A percentile compares a stretch with the other conserved stretches of the same genome.
phyloP scores from a whole-genome alignment of 2,888 invertebrate genomes.

The Baronia brevicornis region DNA sequence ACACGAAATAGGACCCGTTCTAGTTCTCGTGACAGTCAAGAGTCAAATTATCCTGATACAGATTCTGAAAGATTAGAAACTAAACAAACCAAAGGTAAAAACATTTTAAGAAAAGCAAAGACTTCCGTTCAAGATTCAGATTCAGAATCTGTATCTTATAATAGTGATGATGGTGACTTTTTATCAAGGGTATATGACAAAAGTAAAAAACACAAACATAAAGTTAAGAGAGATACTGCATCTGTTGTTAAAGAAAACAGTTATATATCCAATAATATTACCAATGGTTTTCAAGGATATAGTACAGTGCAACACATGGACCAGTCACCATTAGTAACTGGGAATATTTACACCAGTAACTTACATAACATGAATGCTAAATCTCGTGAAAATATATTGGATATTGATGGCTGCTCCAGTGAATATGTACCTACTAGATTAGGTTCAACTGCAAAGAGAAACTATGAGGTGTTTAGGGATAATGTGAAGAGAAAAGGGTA shows the following conservation, averaged over 20 bases:
- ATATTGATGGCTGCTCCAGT: constrained; percentile 50
- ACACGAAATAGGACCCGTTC: constrained; percentile 40
- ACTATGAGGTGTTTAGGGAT: constrained; percentile 65
- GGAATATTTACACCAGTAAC: constrained; percentile 58
- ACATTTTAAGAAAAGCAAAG: constrained; percentile 22
- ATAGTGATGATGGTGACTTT: constrained; percentile 61
- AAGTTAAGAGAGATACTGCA: constrained; percentile 35
- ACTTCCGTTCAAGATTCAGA: constrained; percentile 42
- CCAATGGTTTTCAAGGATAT: constrained; percentile 43
- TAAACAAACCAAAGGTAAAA: constrained; percentile 26
- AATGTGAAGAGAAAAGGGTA: constrained; percentile 60
- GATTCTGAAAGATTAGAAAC: constrained; percentile 36
- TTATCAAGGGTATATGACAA: constrained; percentile 55
- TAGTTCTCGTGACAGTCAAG: constrained; percentile 50
- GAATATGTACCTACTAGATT: constrained; percentile 68
- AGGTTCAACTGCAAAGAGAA: constrained; percentile 56
- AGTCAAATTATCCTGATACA: constrained; percentile 50
- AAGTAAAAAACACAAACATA: constrained; percentile 40
- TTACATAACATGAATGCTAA: constrained; percentile 52
- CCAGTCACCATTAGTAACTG: constrained; percentile 51
- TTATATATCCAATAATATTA: constrained; percentile 28
- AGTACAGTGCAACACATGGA: constrained; percentile 45
- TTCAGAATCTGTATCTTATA: constrained; percentile 57
- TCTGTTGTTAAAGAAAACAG: constrained; percentile 25
- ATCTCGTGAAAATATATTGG: constrained; percentile 30